phyloP scores from a whole-genome alignment of 2,113 vertebrate genomes.

The Pyxicephalus adspersus region DNA sequence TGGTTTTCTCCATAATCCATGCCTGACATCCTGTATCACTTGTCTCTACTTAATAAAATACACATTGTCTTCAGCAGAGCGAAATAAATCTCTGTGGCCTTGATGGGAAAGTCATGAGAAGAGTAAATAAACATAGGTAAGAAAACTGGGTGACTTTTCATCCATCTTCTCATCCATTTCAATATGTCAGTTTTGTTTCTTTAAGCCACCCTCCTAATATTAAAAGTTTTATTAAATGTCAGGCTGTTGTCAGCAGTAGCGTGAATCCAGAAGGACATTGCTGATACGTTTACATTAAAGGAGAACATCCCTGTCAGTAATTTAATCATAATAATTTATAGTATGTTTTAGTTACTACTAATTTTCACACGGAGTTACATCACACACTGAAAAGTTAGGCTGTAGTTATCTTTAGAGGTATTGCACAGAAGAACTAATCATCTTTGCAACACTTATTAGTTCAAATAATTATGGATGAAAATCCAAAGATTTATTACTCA shows the following conservation, averaged over 20 bases:
- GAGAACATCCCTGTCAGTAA: conserved; percentile 7
- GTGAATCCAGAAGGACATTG: conserved; percentile 14
- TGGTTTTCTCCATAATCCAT: conserved; percentile 45
- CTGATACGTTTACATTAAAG: conserved; percentile 3
- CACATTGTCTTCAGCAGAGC: conserved; percentile 45
- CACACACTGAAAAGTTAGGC: too few species aligned
- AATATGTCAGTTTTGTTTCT: conserved; percentile 48
- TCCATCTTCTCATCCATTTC: conserved; percentile 42
- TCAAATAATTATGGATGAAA: too few species aligned
- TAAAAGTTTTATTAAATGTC: conserved; percentile 53
- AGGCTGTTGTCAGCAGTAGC: background rate
- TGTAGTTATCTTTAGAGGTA: too few species aligned
- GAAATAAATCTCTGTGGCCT: conserved; percentile 44
- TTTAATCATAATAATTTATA: background rate
- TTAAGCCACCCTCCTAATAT: conserved; percentile 30
- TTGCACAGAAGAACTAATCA: too few species aligned
- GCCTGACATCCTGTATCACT: conserved; percentile 49
- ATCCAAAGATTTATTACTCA: too few species aligned
- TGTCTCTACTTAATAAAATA: conserved; percentile 50
- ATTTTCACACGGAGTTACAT: too few species aligned
- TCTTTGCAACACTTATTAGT: too few species aligned
- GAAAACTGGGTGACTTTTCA: conserved; percentile 25
- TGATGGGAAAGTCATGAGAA: conserved; percentile 43
- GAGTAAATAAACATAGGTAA: conserved; percentile 42
- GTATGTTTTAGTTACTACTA: too few species aligned